These are phyloP conservation scores for Dolichotis patagonum DNA, from an alignment of 2,113 vertebrate species.

Conservation along the genomic window DNA sequence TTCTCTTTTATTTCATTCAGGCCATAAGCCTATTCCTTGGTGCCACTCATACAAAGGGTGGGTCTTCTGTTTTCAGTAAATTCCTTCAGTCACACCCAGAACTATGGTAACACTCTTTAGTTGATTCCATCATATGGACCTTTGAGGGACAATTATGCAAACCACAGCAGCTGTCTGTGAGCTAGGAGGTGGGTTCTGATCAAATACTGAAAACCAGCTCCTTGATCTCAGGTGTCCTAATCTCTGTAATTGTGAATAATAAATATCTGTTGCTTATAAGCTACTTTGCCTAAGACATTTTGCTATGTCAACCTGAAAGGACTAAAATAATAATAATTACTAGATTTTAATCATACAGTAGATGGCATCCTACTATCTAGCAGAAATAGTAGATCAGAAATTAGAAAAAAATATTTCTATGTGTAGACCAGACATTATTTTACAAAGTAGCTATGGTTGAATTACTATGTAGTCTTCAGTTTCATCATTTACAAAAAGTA, in stretches of 20 bases:
- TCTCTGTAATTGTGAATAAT: neutral
- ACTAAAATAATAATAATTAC: neutral
- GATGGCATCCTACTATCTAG: neutral
- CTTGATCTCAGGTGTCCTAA: neutral
- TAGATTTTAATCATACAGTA: neutral
- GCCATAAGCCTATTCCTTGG: neutral
- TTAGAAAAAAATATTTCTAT: neutral
- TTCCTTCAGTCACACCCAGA: neutral
- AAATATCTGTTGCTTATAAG: neutral
- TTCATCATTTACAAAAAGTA: neutral
- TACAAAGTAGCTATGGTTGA: neutral
- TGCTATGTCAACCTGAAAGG: neutral
- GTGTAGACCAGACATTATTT: neutral
- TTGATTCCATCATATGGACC: too few relatives aligned
- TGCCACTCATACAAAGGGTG: neutral
- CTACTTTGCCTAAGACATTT: neutral
- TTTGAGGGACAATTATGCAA: neutral
- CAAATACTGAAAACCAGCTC: neutral
- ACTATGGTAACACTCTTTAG: neutral
- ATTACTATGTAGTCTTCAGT: neutral
- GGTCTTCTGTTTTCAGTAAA: neutral
- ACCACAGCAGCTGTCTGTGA: neutral
- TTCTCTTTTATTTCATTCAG: neutral
- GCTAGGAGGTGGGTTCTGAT: neutral
- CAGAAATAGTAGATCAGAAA: neutral